Base-by-base conservation (phyloP, 2,888 invertebrate genomes). In the Lymantria dispar region DNA sequence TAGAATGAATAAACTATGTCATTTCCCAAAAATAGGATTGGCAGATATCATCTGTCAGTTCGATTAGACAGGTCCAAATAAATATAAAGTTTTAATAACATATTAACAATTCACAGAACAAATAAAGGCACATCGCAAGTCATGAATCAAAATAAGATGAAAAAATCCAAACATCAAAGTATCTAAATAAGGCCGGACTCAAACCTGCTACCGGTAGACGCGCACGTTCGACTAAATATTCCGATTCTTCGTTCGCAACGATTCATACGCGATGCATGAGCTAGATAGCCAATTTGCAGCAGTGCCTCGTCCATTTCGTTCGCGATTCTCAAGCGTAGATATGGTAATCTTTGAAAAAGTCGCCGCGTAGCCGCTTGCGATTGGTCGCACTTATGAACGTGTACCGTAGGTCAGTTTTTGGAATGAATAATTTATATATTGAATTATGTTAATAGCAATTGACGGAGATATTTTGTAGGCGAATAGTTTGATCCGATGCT, bases 261-360 rank as follows among this genome's bases (percentile, higher is more conserved):
- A 70, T 73, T 71, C 83, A 77, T 80, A 78, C 68, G 74, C 78
- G 86, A 87, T 87, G 81, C 85, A 83, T 83, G 81, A 75, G 58
- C 70, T 54, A 74, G 87, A 87, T 87, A 87, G 83, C 79, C 84
- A 79, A 82, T 82, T 84, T 83, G 83, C 77, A 75, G 77, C 63
- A 63, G 69, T 59, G 61, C 64, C 56, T 54, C 63, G 60, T 68
- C 64, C 62, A 51, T 57, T 67, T 64, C 61, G 60, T 62, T 64
- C 45, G 68, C 77, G 87, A 87, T 87, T 78, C 77, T 68, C 70
- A 64, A 66, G 60, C 67, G 70, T 63, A 74, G 88, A 89, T 88
- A 88, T 87, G 88, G 84, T 84, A 87, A 87, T 87, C 77, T 74
- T 54, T 60, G 66, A 76, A 80, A 78, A 77, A 80, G 77, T 78